phyloP scores from a whole-genome alignment of 2,797 vertebrate genomes.

The Scyliorhinus canicula region DNA sequence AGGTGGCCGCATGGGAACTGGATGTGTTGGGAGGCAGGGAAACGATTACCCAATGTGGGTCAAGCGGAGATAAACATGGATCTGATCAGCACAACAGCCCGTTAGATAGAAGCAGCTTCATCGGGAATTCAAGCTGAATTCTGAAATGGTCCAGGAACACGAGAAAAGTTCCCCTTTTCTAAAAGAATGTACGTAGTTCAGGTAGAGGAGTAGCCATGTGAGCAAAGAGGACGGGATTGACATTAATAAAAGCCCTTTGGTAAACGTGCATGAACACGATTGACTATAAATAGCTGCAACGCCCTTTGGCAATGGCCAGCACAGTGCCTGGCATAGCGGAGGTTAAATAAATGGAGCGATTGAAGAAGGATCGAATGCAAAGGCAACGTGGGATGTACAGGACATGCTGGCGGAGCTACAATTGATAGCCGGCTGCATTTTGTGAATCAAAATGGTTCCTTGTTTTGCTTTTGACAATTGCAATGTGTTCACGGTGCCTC shows the following conservation, averaged over 20 bases:
- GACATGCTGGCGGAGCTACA: background rate
- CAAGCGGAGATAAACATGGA: background rate
- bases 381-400: background rate
- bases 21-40: background rate
- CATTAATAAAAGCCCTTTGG: no score
- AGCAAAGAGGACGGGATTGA: background rate
- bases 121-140: background rate
- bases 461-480: slow-evolving; percentile 7
- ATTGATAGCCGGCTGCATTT: background rate
- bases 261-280: background rate
- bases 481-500: slow-evolving; percentile 31
- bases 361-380: background rate
- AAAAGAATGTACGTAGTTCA: background rate
- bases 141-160: background rate
- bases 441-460: slow-evolving; percentile 37
- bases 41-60: background rate
- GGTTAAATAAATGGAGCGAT: background rate
- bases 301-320: slow-evolving; percentile 18
- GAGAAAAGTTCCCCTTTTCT: background rate
- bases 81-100: background rate
- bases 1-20: background rate
- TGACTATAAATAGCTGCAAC: background rate
- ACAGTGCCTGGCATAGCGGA: no score
- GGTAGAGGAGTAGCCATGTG: no score
- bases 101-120: background rate